Percentiles rank a stretch among this genome's conserved stretches.
Conservation (phyloP, 2,797 vertebrate species). For the Odontamblyopus rebecca region DNA sequence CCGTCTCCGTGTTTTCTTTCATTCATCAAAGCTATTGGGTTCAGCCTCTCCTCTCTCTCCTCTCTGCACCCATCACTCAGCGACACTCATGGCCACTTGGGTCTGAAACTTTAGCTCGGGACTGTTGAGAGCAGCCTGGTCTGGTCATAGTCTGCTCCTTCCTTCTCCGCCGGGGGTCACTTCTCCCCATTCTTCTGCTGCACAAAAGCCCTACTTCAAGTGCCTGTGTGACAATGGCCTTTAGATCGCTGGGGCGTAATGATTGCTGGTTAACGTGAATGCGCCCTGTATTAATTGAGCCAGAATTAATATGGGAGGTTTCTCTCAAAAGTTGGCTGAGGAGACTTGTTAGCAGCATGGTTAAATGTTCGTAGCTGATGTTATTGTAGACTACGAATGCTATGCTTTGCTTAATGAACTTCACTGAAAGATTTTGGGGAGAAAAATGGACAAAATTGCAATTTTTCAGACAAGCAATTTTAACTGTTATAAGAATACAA, state of each 20-base stretch:
- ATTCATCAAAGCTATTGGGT: conserved; percentile 77
- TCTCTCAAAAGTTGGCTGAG: conserved; percentile 42
- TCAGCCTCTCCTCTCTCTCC: conserved; percentile 68
- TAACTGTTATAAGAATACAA: too few relatives aligned
- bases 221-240: conserved; percentile 78
- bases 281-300: conserved; percentile 76
- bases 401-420: conserved; percentile 26
- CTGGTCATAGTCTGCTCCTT: conserved; percentile 68
- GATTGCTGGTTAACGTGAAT: conserved; percentile 77
- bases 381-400: conserved; percentile 20
- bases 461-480: background rate
- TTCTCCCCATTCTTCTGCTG: conserved; percentile 74
- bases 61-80: conserved; percentile 68
- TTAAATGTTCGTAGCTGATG: conserved; percentile 37
- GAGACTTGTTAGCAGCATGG: conserved; percentile 36
- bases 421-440: background rate
- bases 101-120: conserved; percentile 75
- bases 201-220: conserved; percentile 82
- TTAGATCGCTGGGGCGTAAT: conserved; percentile 81
- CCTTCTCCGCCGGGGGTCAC: conserved; percentile 73
- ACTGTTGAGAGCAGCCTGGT: conserved; percentile 57
- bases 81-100: conserved; percentile 78
- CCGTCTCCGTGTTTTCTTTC: conserved; percentile 78
- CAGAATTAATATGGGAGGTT: conserved; percentile 74
- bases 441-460: background rate